Evolutionary conservation across 2,888 invertebrate species (phyloP), one percentile per base, ranked within the genome.

Genomic region (Phaedon cochleariae): DNA sequence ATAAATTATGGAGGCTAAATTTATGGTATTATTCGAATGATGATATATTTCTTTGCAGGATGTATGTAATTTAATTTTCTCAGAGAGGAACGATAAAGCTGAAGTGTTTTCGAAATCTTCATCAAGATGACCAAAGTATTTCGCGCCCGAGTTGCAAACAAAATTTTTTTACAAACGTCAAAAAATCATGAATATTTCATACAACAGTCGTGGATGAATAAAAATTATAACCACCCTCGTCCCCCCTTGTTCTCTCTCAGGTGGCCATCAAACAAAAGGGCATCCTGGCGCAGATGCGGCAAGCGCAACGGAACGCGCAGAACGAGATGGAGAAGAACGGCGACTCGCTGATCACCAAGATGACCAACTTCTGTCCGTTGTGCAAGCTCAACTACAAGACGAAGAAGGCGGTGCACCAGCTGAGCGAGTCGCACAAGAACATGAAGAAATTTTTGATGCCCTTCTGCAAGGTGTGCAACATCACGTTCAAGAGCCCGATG

Each of bases 391-490:
- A 84, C 69, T 84, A 83, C 70, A 83, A 82, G 65, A 83, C 83
- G 67, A 78, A 80, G 21, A 91, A 92, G 78, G 88, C 90, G 66
- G 89, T 91, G 65, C 95, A 95, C 86, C 92, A 92, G 79, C 85
- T 89, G 62, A 92, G 93, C 22, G 91, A 92, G 74, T 88, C 92
- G 31, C 94, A 95, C 79, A 90, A 92, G 83, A 91, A 91, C 77
- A 93, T 94, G 89, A 93, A 92, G 83, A 90, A 92, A 78, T 94
- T 94, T 84, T 85, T 95, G 68, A 90, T 92, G 88, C 94, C 94
- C 1, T 90, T 89, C 82, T 94, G 94, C 78, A 90, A 90, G 76
- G 87, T 90, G 53, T 95, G 94, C 81, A 89, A 90, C 65, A 84
- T 92, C 74, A 88, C 90, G 41, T 94, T 93, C 84, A 90, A 92